Evolutionary conservation across 1,140 invertebrate genomes (phyloP).

Genomic region (Calycopis cecrops): DNA sequence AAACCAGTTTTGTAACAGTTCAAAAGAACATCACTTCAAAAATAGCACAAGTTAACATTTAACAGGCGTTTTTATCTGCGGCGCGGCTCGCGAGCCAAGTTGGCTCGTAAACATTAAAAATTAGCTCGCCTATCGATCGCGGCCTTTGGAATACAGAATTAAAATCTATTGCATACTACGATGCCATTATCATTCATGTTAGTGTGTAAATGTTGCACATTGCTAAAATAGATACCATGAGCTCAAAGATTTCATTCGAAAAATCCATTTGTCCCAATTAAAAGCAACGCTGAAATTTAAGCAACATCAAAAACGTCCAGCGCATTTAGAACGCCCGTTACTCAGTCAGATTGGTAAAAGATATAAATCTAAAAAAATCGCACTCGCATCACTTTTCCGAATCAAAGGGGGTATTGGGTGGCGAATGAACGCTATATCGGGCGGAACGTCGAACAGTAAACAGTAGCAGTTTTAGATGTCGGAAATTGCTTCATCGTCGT

Average conservation of each 20-base stretch:
- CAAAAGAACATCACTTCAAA: too few species aligned
- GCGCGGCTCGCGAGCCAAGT: conserved; percentile 5
- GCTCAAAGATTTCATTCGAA: too few species aligned
- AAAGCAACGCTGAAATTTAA: too few species aligned
- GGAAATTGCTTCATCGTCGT: conserved; percentile 34
- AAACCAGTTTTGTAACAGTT: too few species aligned
- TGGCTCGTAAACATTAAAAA: conserved; percentile 9
- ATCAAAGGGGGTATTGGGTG: conserved; percentile 19
- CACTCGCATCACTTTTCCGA: conserved; percentile 12
- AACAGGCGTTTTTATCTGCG: not conserved
- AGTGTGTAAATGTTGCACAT: too few species aligned
- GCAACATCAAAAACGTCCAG: too few species aligned
- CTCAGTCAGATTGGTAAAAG: conserved; percentile 4
- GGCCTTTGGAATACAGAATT: not conserved
- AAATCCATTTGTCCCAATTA: too few species aligned
- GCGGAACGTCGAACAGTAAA: conserved; percentile 25
- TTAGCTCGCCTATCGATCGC: conserved; percentile 5
- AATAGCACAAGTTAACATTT: too few species aligned
- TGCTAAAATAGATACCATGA: too few species aligned
- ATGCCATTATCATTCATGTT: too few species aligned
- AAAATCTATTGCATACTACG: not conserved
- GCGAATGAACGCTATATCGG: conserved; percentile 20
- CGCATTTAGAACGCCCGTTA: not conserved
- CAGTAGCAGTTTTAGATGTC: conserved; percentile 36
- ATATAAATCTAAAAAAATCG: not conserved